These are phyloP conservation scores for Vulpes ferrilata DNA, from an alignment of 2,113 vertebrate species.

Conservation along the genomic window DNA sequence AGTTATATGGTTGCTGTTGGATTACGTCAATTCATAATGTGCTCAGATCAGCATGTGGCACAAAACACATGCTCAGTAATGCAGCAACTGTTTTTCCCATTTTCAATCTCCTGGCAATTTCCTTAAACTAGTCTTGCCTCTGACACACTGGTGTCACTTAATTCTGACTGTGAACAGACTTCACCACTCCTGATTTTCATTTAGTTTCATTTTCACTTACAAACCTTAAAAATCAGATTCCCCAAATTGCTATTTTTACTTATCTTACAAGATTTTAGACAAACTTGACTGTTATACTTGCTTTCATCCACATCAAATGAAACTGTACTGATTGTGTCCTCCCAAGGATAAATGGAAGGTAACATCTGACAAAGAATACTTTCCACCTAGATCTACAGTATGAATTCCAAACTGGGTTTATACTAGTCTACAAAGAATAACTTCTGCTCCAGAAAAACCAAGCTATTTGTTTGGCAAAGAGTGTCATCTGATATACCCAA, in stretches of 20 bases:
- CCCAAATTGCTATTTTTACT: not conserved
- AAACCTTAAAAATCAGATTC: not conserved
- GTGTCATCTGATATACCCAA: fast-evolving
- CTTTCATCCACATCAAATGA: not conserved
- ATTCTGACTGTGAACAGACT: not conserved
- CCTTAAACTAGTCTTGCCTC: not conserved
- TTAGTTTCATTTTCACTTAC: not conserved
- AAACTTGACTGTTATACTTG: not conserved
- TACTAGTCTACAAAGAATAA: not conserved
- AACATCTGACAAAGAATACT: not conserved
- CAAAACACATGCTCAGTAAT: not conserved
- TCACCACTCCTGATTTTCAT: not conserved
- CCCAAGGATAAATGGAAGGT: not conserved
- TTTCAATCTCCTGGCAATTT: not conserved
- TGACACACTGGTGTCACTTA: not conserved
- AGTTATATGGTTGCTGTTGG: not conserved
- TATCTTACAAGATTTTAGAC: not conserved
- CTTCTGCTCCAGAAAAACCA: not conserved
- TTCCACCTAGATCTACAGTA: not conserved
- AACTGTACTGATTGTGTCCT: not conserved
- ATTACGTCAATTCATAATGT: not conserved
- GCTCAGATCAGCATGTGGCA: not conserved
- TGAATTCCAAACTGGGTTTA: not conserved
- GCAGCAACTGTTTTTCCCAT: not conserved
- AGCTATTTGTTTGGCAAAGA: not conserved